Evolutionary conservation across 2,888 invertebrate species (phyloP), one percentile per base, ranked within the genome.

Genomic region (Cosmopolites sordidus): DNA sequence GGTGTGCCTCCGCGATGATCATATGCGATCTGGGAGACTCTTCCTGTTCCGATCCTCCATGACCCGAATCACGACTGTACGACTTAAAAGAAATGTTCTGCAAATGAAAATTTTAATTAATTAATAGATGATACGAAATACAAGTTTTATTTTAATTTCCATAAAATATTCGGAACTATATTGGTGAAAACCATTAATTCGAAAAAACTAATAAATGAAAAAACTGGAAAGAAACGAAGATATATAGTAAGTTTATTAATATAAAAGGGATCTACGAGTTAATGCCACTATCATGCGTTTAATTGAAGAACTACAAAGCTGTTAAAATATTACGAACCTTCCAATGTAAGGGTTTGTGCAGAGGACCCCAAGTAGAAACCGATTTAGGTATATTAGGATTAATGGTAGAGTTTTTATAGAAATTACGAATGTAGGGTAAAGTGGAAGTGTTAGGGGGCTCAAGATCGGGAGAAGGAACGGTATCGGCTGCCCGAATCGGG

Each of bases 31-130:
- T 75, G 66, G 85, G 78, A 70, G 87, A 76, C 75, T 87, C 76
- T 77, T 82, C 75, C 77, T 87, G 76, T 77, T 83, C 73, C 70
- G 82, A 79, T 71, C 84, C 76, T 69, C 84, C 76, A 75, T 82
- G 81, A 58, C 81, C 80, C 41, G 81, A 81, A 69, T 82, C 82
- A 57, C 81, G 79, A 60, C 80, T 82, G 69, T 80, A 85, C 63
- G 86, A 86, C 73, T 87, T 87, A 87, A 86, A 87, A 84, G 87
- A 87, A 84, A 86, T 87, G 85, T 86, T 87, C 87, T 88, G 86
- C 64, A 75, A 74, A 69, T 65, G 15, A 46, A 58, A 50, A 49
- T n/a, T 8, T 12, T 12, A 6, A 43, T 18, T 18, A 27, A 22
- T 41, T 6, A 38, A 14, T 8, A 22, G 22, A 22, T 22, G 3